Base-by-base conservation (phyloP, 2,797 vertebrate species). In the Adrianichthys oophorus region DNA sequence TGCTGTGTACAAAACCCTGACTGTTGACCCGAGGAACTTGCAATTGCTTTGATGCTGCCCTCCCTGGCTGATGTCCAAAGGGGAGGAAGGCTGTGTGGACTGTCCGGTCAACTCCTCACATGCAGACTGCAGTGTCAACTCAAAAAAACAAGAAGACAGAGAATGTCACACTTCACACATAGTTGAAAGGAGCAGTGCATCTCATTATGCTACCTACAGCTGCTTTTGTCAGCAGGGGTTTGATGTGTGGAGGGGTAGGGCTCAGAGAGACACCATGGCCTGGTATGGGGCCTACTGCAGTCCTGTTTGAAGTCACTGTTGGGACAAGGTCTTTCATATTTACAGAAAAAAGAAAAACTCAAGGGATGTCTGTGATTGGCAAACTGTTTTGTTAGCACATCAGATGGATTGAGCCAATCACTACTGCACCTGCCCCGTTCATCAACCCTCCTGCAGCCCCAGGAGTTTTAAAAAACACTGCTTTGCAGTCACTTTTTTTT, bases 151-250 rank as follows among this genome's bases (percentile, higher is more conserved):
- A 78, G 71, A 78, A 75, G 78, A 84, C 71, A 73, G 82, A 75
- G 70, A 75, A 85, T 79, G 84, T 85, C 85, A 84, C 83, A 83
- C 80, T 85, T 81, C 82, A 80, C 77, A 82, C 72, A 59, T 68
- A 78, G 82, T 82, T 88, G 82, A 90, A 89, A 88, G 82, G 61
- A 77, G 76, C 54, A 40, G 50, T 68, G 81, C 56, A 65, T 85
- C 87, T 91, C 89, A 90, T 91, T 90, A 91, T 85, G 82, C 86
- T 87, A 90, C 88, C 88, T 86, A 86, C 88, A 82, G 90, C 78
- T 82, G 74, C 85, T 85, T 87, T 87, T 87, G 87, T 90, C 86
- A 85, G 84, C 64, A 49, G 62, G 56, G 82, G 80, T 89, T 89
- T 88, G 89, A 89, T 89, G 85, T 88, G 78, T 52, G 70, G 66